A percentile compares a stretch with the other conserved stretches of the same genome.
Conservation (phyloP, 1,140 invertebrate species). For the Elymnias hypermnestra region DNA sequence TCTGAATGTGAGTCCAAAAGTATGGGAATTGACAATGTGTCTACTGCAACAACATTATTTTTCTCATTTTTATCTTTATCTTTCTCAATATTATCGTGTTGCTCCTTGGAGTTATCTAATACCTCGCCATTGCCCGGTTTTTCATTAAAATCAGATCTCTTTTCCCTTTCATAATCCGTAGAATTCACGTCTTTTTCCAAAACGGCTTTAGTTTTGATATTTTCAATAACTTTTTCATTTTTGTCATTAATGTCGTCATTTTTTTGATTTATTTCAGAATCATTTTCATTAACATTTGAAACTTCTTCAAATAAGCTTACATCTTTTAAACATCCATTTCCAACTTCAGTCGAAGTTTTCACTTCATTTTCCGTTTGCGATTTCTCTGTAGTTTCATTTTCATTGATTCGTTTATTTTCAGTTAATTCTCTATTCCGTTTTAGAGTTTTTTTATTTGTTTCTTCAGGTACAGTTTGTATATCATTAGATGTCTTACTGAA, state of each 20-base stretch:
- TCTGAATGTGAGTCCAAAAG: constrained; percentile 48
- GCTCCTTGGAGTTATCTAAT: constrained; percentile 2
- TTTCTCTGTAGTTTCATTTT: background rate
- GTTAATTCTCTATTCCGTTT: background rate
- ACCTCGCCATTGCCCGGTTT: background rate
- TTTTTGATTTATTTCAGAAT: constrained; percentile 28
- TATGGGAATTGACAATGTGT: too few relatives aligned
- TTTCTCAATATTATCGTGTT: constrained; percentile 5
- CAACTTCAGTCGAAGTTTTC: constrained; percentile 13
- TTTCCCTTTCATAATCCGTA: background rate
- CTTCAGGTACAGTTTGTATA: constrained; percentile 1
- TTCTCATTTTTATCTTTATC: background rate
- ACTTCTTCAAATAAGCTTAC: constrained; percentile 49
- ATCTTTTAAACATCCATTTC: constrained; percentile 51
- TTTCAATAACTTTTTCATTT: background rate
- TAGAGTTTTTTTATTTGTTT: background rate
- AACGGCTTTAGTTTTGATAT: background rate
- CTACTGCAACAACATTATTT: constrained; percentile 30
- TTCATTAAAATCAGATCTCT: background rate
- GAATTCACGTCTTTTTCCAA: background rate
- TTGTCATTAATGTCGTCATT: constrained; percentile 6
- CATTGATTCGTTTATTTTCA: background rate
- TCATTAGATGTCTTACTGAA: background rate
- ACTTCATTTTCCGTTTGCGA: constrained; percentile 1
- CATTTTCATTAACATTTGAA: constrained; percentile 29